Base-by-base conservation (phyloP, 2,797 vertebrate genomes). In the Neosilurus mollespiculum region DNA sequence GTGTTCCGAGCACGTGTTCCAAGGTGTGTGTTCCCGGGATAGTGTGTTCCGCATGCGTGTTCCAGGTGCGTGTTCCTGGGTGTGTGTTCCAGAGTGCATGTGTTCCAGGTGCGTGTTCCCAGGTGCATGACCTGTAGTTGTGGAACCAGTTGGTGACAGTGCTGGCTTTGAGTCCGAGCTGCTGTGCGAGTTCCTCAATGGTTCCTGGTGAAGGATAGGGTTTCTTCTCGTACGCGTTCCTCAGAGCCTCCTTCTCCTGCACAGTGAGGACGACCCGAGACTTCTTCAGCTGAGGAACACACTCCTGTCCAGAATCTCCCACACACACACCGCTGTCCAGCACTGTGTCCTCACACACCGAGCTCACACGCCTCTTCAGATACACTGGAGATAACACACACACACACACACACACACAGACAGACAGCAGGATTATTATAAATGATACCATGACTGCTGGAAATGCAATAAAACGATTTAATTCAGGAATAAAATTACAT, bases 111-210 rank as follows among this genome's bases (percentile, higher is more conserved):
- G 30, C 30, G 30, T 26, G 62, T 64, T 24, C 26, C 12, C 14
- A 6, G 10, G 54, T 43, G 53, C 69, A 3, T 83, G 30, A 99
- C 98, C 98, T 98, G 93, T 99, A 99, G 86, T 99, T 99, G 93
- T 99, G 98, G 92, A 99, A 99, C 98, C 98, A 99, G 95, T 99
- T 99, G 94, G 99, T 99, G 89, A 99, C 98, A 0, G 98, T 99
- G 94, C 98, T 99, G 95, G 97, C 99, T 94, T 98, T 99, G 92
- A 99, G 94, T 94, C 98, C 98, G 90, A 99, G 97, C 94, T 99
- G 97, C 69, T 96, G 97, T 87, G 98, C 97, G 65, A 99, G 96
- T 92, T 99, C 98, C 93, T 99, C 98, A 80, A 99, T 98, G 91
- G 98, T 99, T 95, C 99, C 99, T 78, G 98, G 98, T 84, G 98